Percentiles rank a stretch among this genome's conserved stretches.
These are phyloP conservation scores for Idaea aversata DNA, from an alignment of 2,888 invertebrate genomes.

Conservation along the genomic window DNA sequence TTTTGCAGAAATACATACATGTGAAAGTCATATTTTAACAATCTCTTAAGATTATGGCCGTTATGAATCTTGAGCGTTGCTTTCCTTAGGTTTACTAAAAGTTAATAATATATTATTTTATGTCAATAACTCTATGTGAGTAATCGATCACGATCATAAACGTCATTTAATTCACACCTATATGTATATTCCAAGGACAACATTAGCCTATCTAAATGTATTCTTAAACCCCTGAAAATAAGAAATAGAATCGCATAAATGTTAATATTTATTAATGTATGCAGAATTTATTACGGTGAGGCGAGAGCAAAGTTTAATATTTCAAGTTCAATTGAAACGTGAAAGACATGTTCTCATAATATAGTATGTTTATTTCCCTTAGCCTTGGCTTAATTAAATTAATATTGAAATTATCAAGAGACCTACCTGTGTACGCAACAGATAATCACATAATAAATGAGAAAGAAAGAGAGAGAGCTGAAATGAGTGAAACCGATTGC, in stretches of 20 bases:
- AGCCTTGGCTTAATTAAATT: conserved; percentile 1
- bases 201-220: conserved; percentile 15
- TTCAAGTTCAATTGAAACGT: background rate
- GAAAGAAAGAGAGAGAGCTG: no score
- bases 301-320: background rate
- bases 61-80: background rate
- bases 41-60: no score
- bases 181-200: background rate
- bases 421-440: background rate
- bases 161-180: conserved; percentile 33
- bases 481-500: no score
- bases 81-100: background rate
- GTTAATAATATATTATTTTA: background rate
- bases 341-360: background rate
- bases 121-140: conserved; percentile 16
- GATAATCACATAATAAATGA: no score
- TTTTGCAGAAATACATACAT: no score
- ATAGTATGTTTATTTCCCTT: background rate
- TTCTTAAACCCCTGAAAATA: background rate
- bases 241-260: background rate
- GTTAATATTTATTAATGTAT: background rate
- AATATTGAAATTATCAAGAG: background rate
- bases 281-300: background rate
- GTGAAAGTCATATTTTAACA: no score
- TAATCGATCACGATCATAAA: conserved; percentile 35